These are phyloP conservation scores for Apis laboriosa DNA, from an alignment of 1,140 invertebrate species.

Conservation along the genomic window DNA sequence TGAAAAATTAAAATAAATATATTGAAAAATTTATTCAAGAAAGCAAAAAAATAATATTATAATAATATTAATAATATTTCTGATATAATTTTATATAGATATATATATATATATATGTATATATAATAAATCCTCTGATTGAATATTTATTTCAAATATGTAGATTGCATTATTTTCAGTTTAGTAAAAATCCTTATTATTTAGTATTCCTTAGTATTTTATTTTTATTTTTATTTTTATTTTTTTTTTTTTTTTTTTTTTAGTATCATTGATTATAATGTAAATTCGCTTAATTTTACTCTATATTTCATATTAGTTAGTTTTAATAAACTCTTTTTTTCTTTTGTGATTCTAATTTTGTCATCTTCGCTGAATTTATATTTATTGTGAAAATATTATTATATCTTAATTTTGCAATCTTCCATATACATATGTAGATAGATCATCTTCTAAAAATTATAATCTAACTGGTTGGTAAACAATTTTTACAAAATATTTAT, in stretches of 20 bases:
- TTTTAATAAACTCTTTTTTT: neutral
- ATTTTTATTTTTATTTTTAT: no score
- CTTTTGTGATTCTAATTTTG: neutral
- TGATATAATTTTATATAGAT: neutral
- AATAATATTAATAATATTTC: neutral
- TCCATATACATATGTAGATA: slow-evolving; percentile 34
- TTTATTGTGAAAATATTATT: neutral
- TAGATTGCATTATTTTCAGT: slow-evolving; percentile 41
- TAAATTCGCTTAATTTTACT: slow-evolving; percentile 33
- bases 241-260: neutral
- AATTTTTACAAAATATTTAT: neutral
- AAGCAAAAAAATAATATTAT: neutral
- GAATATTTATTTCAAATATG: slow-evolving; percentile 16
- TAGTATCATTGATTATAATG: neutral
- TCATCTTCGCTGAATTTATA: neutral
- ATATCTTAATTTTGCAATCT: slow-evolving; percentile 19
- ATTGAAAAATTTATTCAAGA: neutral
- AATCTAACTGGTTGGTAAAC: neutral
- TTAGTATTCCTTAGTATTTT: neutral
- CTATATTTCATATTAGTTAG: neutral
- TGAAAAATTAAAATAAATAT: neutral
- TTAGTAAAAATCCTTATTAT: neutral
- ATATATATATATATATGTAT: neutral
- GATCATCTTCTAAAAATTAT: neutral
- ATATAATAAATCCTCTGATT: slow-evolving; percentile 35